Evolutionary conservation across 1,140 invertebrate genomes (phyloP).

Genomic region (Akabosia matsudoensis): DNA sequence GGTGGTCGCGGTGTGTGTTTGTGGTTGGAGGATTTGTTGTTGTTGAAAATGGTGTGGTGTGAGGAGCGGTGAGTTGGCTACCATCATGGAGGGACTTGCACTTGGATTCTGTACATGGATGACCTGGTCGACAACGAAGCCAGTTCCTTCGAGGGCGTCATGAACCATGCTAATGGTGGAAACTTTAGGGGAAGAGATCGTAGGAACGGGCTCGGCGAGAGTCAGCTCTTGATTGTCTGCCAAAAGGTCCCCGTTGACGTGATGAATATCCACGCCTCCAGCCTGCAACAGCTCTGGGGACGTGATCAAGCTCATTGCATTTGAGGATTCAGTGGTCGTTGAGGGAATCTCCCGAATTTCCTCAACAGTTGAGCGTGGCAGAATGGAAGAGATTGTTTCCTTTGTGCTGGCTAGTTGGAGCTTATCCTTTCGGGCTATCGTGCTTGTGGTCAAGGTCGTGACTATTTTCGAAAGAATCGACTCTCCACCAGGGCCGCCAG

Average conservation of each 20-base stretch:
- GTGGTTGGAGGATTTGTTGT: too few relatives aligned
- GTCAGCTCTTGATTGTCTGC: not conserved
- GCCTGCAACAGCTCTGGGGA: not conserved
- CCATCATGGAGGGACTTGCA: not conserved
- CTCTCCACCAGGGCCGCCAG: not conserved
- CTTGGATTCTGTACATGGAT: not conserved
- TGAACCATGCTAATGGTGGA: constrained; percentile 17
- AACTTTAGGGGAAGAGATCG: constrained; percentile 7
- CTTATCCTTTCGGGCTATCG: constrained; percentile 12
- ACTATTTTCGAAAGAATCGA: constrained; percentile 28
- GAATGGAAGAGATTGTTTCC: constrained; percentile 3
- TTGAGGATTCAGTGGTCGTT: constrained; percentile 14
- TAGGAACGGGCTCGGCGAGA: not conserved
- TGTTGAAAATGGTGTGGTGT: too few relatives aligned
- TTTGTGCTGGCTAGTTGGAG: not conserved
- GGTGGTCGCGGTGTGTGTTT: too few relatives aligned
- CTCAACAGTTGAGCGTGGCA: constrained; percentile 8
- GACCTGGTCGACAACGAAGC: not conserved
- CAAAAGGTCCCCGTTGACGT: not conserved
- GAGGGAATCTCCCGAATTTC: constrained; percentile 12
- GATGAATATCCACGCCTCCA: not conserved
- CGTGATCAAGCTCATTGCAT: constrained; percentile 20
- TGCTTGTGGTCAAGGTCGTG: constrained; percentile 24
- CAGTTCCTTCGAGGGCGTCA: not conserved
- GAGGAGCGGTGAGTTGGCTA: not conserved